phyloP scores from a whole-genome alignment of 1,140 invertebrate species.

The Trichoplusia ni region DNA sequence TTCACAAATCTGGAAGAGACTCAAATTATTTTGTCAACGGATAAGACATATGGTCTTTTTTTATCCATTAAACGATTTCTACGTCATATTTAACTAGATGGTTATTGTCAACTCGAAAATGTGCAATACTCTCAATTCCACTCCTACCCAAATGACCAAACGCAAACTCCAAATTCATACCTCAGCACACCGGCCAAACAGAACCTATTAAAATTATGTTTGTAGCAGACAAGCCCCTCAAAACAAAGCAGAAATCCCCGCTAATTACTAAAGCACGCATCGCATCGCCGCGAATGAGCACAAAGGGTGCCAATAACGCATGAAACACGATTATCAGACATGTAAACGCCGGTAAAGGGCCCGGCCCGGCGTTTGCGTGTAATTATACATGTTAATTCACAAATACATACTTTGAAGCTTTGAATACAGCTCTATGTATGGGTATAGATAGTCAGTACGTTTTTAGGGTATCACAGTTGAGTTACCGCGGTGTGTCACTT shows the following conservation, averaged over 20 bases:
- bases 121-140: too few relatives aligned
- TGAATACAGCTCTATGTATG: too few relatives aligned
- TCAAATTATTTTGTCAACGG: too few relatives aligned
- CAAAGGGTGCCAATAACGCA: constrained; percentile 79
- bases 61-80: too few relatives aligned
- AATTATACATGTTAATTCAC: constrained; percentile 77
- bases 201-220: too few relatives aligned
- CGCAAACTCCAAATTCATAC: too few relatives aligned
- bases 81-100: too few relatives aligned
- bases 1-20: too few relatives aligned
- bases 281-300: constrained; percentile 48
- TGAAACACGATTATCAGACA: constrained; percentile 80
- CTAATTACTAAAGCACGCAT: constrained; percentile 40
- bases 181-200: too few relatives aligned
- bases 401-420: constrained; percentile 11
- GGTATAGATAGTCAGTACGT: background rate
- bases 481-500: constrained; percentile 6
- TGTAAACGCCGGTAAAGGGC: constrained; percentile 75
- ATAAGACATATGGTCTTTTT: too few relatives aligned
- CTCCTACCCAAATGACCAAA: too few relatives aligned
- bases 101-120: too few relatives aligned
- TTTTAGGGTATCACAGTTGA: constrained; percentile 16
- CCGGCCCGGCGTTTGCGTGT: constrained; percentile 56
- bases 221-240: background rate
- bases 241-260: constrained; percentile 1